These are phyloP conservation scores for Liposcelis brunnea DNA, from an alignment of 2,888 invertebrate genomes.

Conservation along the genomic window DNA sequence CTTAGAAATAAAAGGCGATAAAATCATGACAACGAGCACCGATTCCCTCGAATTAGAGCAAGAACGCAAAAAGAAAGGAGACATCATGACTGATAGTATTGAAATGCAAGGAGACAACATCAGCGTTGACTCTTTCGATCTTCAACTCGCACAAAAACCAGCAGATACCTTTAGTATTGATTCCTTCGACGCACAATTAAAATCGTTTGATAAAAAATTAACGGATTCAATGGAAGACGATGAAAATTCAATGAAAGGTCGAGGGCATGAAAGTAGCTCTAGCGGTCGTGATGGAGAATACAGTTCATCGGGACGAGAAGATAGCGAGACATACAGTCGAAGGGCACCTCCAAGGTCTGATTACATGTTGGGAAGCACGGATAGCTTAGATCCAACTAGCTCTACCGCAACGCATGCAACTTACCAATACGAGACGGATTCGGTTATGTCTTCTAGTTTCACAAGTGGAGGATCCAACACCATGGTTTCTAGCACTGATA, in stretches of 20 bases:
- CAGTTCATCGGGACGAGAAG: slow-evolving; percentile 28
- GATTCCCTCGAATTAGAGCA: slow-evolving; percentile 36
- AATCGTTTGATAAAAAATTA: slow-evolving; percentile 20
- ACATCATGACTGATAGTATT: slow-evolving; percentile 38
- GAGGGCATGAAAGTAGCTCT: slow-evolving; percentile 27
- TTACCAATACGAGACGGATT: slow-evolving; percentile 68
- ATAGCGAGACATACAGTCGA: slow-evolving; percentile 18
- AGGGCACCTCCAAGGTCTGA: slow-evolving; percentile 20
- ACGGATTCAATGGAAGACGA: slow-evolving; percentile 15
- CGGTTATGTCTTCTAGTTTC: slow-evolving; percentile 70
- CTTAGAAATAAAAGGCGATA: slow-evolving; percentile 37
- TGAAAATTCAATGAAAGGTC: slow-evolving; percentile 16
- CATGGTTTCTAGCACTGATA: slow-evolving; percentile 61
- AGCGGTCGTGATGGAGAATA: slow-evolving; percentile 30
- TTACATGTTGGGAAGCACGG: slow-evolving; percentile 44
- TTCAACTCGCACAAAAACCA: slow-evolving; percentile 23
- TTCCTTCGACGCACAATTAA: slow-evolving; percentile 31
- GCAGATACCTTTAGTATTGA: slow-evolving; percentile 23
- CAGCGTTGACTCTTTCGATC: slow-evolving; percentile 33
- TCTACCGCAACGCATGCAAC: slow-evolving; percentile 68
- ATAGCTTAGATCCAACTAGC: slow-evolving; percentile 58
- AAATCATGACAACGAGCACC: slow-evolving; percentile 37
- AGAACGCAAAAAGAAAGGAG: slow-evolving; percentile 20
- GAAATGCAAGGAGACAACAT: slow-evolving; percentile 27
- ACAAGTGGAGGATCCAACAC: slow-evolving; percentile 72